phyloP scores from a whole-genome alignment of 2,888 invertebrate genomes.

The Lasioglossum pauxillum region DNA sequence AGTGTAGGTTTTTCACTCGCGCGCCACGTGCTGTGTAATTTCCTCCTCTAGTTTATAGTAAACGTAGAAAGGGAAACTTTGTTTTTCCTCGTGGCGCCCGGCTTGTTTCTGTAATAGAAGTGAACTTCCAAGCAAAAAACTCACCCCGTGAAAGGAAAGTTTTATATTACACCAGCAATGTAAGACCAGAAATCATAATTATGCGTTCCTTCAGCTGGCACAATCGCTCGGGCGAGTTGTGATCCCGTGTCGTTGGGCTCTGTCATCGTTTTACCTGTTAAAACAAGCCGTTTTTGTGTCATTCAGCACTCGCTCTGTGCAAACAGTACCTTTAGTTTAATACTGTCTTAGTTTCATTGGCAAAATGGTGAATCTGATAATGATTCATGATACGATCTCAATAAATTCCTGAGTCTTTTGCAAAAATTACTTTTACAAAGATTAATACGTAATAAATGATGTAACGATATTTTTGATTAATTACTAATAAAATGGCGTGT shows the following conservation, averaged over 20 bases:
- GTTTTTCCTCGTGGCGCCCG: slow-evolving; percentile 42
- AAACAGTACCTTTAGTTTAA: background rate
- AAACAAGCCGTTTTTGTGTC: background rate
- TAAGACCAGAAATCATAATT: slow-evolving; percentile 61
- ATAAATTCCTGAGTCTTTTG: too few relatives aligned
- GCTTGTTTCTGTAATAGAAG: slow-evolving; percentile 56
- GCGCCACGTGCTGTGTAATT: slow-evolving; percentile 47
- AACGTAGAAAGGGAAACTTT: slow-evolving; percentile 65
- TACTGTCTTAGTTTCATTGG: background rate
- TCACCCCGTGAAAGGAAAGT: slow-evolving; percentile 51
- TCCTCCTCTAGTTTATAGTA: slow-evolving; percentile 49
- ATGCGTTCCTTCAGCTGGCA: slow-evolving; percentile 37
- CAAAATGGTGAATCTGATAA: background rate
- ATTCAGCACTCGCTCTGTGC: background rate
- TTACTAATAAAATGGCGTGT: background rate
- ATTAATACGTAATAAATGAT: background rate
- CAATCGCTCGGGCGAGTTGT: background rate
- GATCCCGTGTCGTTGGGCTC: background rate
- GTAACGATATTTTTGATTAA: background rate
- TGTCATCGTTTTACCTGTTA: background rate
- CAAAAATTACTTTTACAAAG: background rate
- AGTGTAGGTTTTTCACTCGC: slow-evolving; percentile 37
- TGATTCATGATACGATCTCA: background rate
- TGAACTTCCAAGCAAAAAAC: slow-evolving; percentile 59
- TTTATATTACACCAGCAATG: slow-evolving; percentile 58